These are phyloP conservation scores for Sparus aurata DNA, from an alignment of 2,797 vertebrate genomes.

Conservation along the genomic window DNA sequence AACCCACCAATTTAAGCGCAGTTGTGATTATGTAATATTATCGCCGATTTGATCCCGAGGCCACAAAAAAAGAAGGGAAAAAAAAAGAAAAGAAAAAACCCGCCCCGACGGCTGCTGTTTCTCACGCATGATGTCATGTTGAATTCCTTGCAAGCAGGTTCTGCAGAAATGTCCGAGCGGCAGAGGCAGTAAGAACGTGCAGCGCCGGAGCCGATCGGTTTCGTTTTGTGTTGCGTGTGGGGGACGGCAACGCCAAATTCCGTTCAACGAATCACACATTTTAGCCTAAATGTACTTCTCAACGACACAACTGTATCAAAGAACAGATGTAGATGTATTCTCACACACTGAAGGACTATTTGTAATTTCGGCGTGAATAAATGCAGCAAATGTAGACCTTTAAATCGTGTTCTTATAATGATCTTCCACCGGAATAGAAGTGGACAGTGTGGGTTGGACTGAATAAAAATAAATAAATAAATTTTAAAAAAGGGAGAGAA, in stretches of 20 bases:
- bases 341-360: rapidly evolving
- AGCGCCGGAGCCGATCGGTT: not conserved
- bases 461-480: no score
- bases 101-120: conserved; percentile 38
- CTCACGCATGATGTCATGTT: conserved; percentile 76
- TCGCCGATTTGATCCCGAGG: conserved; percentile 66
- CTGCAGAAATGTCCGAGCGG: conserved; percentile 45
- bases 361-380: conserved; percentile 3
- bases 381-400: not conserved
- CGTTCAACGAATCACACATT: not conserved
- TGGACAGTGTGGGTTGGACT: not conserved
- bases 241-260: not conserved
- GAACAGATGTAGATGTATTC: rapidly evolving
- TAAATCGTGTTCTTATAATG: not conserved
- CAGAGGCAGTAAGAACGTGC: conserved; percentile 17
- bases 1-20: conserved; percentile 59
- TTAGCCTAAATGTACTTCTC: not conserved
- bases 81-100: not conserved
- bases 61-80: not conserved
- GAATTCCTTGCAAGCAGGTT: conserved; percentile 52
- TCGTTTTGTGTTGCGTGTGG: conserved; percentile 33
- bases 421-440: not conserved
- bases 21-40: conserved; percentile 77
- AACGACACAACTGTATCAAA: rapidly evolving
- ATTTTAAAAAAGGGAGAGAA: not conserved